Conservation (phyloP, 1,140 invertebrate genomes). For the Cydia strobilella region DNA sequence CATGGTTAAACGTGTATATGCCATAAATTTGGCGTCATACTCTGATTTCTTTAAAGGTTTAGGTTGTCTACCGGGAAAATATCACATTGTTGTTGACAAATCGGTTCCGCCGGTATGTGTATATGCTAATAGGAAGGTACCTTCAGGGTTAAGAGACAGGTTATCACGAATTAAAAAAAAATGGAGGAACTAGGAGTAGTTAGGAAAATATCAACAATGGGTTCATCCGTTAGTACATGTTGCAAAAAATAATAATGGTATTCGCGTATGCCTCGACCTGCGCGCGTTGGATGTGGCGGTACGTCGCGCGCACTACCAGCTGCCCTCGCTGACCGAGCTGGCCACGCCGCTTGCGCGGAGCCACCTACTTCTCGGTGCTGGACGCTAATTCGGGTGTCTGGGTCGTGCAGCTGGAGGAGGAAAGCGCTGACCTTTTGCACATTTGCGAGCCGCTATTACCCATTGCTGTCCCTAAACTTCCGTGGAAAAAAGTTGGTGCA, state of each 20-base stretch:
- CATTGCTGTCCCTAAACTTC: too few relatives aligned
- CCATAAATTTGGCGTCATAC: conserved; percentile 30
- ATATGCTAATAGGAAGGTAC: conserved; percentile 6
- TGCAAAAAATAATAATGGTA: neutral
- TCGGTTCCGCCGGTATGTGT: conserved; percentile 8
- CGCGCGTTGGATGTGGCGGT: conserved; percentile 11
- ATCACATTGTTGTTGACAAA: conserved; percentile 32
- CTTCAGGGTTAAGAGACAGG: neutral
- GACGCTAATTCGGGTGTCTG: conserved; percentile 16
- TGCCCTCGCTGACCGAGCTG: neutral
- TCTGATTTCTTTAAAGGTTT: conserved; percentile 24
- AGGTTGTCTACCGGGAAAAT: conserved; percentile 33
- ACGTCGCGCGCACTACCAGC: conserved; percentile 14
- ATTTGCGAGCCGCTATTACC: too few relatives aligned
- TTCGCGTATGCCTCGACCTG: conserved; percentile 13
- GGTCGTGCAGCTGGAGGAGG: conserved; percentile 1
- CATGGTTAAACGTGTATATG: conserved; percentile 28
- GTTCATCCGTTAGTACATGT: conserved; percentile 1
- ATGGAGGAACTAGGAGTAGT: conserved; percentile 12
- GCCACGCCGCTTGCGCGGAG: neutral
- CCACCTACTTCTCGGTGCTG: conserved; percentile 69
- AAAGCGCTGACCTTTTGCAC: conserved; percentile 13
- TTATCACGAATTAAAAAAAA: conserved; percentile 18
- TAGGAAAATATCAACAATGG: conserved; percentile 3
- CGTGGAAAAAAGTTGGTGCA: neutral